Conservation (phyloP, 2,113 vertebrate genomes). For the Helogale parvula region DNA sequence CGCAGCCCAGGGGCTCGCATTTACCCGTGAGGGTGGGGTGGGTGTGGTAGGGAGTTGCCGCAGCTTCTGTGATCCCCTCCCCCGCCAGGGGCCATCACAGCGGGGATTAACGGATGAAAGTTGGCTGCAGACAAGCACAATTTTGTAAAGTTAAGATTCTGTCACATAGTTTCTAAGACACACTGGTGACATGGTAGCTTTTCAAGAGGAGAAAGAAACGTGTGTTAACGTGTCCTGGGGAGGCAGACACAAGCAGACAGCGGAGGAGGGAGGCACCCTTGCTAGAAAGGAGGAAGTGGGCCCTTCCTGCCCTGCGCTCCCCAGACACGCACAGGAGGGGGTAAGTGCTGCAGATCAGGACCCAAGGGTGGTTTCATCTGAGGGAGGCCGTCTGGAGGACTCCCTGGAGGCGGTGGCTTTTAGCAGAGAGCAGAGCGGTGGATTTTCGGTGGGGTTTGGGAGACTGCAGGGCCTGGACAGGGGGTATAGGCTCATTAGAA, state of each 20-base stretch:
- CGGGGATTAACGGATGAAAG: no score
- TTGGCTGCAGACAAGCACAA: not conserved
- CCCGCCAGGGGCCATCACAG: not conserved
- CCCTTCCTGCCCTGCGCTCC: not conserved
- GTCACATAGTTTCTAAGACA: not conserved
- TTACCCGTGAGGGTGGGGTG: not conserved
- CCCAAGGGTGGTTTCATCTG: not conserved
- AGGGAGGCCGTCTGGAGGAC: not conserved
- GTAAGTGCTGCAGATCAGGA: not conserved
- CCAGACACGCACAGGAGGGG: not conserved
- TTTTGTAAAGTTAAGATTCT: not conserved
- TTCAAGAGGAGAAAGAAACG: not conserved
- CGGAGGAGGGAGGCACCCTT: not conserved
- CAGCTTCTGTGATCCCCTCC: not conserved
- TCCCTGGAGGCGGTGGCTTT: not conserved
- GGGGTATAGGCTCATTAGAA: not conserved
- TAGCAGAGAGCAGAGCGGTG: not conserved
- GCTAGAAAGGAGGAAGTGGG: constrained; percentile 49
- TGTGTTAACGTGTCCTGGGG: not conserved
- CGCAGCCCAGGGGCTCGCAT: not conserved
- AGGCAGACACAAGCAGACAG: not conserved
- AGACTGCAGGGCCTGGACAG: not conserved
- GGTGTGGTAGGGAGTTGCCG: not conserved
- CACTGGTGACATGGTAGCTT: not conserved
- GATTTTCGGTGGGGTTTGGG: not conserved